These are phyloP conservation scores for Trichomycterus rosablanca DNA, from an alignment of 2,113 vertebrate genomes.

Conservation along the genomic window DNA sequence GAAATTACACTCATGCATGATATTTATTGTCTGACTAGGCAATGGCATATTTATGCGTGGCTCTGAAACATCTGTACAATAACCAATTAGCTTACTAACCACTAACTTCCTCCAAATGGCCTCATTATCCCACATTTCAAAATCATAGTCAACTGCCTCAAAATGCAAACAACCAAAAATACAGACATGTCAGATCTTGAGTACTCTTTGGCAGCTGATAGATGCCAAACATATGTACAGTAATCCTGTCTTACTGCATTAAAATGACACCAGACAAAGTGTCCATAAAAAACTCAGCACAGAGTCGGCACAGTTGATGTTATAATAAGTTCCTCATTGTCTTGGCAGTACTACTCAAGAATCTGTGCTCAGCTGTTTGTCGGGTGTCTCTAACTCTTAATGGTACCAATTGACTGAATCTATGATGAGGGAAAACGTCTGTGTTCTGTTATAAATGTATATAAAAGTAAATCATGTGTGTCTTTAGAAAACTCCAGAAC, in stretches of 20 bases:
- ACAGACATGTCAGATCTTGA: conserved; percentile 8
- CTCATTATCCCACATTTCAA: conserved; percentile 32
- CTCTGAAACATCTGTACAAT: conserved; percentile 27
- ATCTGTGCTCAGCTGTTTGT: neutral
- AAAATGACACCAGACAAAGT: too few relatives aligned
- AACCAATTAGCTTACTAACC: conserved; percentile 36
- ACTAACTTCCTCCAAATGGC: conserved; percentile 27
- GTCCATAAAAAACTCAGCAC: too few relatives aligned
- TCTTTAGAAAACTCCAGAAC: too few relatives aligned
- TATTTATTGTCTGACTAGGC: conserved; percentile 29
- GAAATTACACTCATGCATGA: conserved; percentile 18
- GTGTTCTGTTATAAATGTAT: neutral
- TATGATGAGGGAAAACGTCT: neutral
- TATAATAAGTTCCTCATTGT: neutral
- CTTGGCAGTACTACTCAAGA: neutral
- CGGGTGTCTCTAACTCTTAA: neutral
- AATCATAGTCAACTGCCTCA: conserved; percentile 25
- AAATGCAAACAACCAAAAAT: conserved; percentile 29
- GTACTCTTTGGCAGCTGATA: conserved; percentile 10
- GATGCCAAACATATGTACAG: conserved; percentile 8
- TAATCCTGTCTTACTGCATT: conserved; percentile 9
- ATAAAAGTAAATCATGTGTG: neutral
- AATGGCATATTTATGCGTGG: conserved; percentile 39
- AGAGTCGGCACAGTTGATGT: neutral
- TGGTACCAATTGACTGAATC: neutral